These are phyloP conservation scores for Sinhomidia bicolor DNA, from an alignment of 2,888 invertebrate species.

Conservation along the genomic window DNA sequence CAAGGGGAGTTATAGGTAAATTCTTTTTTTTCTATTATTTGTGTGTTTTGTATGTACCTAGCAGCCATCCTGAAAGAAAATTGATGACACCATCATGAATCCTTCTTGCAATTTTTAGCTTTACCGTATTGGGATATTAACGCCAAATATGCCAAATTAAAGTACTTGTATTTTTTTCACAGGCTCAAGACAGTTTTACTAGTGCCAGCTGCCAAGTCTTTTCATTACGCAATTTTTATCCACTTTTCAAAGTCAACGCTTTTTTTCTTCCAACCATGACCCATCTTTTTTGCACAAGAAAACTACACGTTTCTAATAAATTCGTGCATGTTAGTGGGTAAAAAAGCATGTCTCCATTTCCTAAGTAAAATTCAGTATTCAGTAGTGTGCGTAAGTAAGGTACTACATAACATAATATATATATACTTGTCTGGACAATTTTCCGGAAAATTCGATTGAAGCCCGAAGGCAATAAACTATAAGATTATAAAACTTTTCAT, in stretches of 20 bases:
- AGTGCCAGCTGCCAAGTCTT: not conserved
- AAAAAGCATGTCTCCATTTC: not conserved
- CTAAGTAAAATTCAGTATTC: not conserved
- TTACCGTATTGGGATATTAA: constrained; percentile 59
- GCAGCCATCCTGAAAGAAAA: not conserved
- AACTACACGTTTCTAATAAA: not conserved
- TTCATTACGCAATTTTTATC: constrained; percentile 56
- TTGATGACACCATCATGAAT: constrained; percentile 52
- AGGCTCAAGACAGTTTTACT: constrained; percentile 3
- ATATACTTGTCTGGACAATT: not conserved
- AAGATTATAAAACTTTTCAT: not conserved
- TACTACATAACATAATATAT: not conserved
- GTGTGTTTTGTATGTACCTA: not conserved
- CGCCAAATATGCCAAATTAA: constrained; percentile 57
- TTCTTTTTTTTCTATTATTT: not conserved
- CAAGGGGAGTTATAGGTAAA: not conserved
- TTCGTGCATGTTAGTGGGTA: not conserved
- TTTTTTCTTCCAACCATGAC: constrained; percentile 32
- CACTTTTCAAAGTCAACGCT: not conserved
- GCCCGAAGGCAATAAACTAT: not conserved
- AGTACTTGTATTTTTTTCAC: not conserved
- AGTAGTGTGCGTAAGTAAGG: too few species aligned
- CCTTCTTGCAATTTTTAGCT: constrained; percentile 16
- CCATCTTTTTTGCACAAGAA: constrained; percentile 27
- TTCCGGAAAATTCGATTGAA: not conserved